phyloP scores from a whole-genome alignment of 2,797 vertebrate genomes.

The Nannoperca obscura region DNA sequence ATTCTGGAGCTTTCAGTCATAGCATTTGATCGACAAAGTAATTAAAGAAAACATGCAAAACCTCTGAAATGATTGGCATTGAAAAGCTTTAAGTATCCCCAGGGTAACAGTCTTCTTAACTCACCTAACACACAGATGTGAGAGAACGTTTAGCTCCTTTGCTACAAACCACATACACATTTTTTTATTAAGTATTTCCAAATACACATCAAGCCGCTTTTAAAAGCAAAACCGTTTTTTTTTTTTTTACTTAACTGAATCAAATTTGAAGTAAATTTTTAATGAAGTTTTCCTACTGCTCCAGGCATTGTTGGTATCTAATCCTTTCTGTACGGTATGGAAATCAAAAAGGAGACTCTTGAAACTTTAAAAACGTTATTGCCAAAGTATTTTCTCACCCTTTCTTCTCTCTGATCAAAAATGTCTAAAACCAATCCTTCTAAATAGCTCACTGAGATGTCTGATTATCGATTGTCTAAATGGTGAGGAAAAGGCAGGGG shows the following conservation, averaged over 20 bases:
- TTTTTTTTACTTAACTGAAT: no score
- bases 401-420: neutral
- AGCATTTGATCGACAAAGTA: neutral
- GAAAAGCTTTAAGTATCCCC: no score
- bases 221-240: neutral
- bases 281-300: no score
- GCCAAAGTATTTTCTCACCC: neutral
- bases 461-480: neutral
- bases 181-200: neutral
- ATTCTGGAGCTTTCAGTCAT: neutral
- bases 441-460: neutral
- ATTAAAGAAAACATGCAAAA: neutral
- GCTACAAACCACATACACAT: neutral
- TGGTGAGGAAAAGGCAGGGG: neutral
- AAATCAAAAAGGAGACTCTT: neutral
- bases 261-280: neutral
- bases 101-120: no score
- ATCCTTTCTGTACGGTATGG: neutral
- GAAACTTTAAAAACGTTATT: neutral
- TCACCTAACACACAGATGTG: neutral
- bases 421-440: neutral
- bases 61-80: no score
- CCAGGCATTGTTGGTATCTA: no score
- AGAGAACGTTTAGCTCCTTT: neutral
- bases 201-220: neutral